phyloP scores from a whole-genome alignment of 1,140 invertebrate species.

The Zophobas atratus region DNA sequence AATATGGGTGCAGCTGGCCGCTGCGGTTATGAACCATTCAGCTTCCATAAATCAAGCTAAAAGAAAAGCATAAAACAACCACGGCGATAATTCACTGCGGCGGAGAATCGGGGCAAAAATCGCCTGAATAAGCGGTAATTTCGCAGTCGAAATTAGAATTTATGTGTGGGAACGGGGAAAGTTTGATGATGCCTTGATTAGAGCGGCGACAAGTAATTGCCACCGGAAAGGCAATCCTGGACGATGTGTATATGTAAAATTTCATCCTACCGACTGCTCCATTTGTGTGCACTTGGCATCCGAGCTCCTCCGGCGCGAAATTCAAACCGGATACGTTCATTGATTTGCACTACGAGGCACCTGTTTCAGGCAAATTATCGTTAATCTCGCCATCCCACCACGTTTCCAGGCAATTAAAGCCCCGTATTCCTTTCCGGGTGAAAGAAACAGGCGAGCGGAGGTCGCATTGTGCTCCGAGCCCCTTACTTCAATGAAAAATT shows the following conservation, averaged over 20 bases:
- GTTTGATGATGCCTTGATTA: too few relatives aligned
- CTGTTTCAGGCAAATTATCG: background rate
- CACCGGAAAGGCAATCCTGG: too few relatives aligned
- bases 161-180: slow-evolving; percentile 4
- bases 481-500: slow-evolving; percentile 17
- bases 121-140: slow-evolving; percentile 28
- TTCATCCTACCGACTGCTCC: too few relatives aligned
- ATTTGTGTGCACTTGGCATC: too few relatives aligned
- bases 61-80: slow-evolving; percentile 40
- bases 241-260: too few relatives aligned
- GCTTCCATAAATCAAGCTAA: slow-evolving; percentile 22
- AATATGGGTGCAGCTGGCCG: slow-evolving; percentile 33
- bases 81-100: slow-evolving; percentile 19
- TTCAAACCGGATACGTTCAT: background rate
- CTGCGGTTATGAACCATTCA: slow-evolving; percentile 6
- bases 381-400: background rate
- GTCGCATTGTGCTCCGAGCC: background rate
- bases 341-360: background rate
- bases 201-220: too few relatives aligned
- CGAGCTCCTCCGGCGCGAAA: too few relatives aligned
- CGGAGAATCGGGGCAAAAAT: slow-evolving; percentile 18
- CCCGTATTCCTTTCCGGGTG: background rate
- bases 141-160: slow-evolving; percentile 19
- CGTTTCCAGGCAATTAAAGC: background rate
- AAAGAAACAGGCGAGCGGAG: background rate